phyloP scores from a whole-genome alignment of 2,113 vertebrate genomes.

The pig (Sus scrofa) region DNA sequence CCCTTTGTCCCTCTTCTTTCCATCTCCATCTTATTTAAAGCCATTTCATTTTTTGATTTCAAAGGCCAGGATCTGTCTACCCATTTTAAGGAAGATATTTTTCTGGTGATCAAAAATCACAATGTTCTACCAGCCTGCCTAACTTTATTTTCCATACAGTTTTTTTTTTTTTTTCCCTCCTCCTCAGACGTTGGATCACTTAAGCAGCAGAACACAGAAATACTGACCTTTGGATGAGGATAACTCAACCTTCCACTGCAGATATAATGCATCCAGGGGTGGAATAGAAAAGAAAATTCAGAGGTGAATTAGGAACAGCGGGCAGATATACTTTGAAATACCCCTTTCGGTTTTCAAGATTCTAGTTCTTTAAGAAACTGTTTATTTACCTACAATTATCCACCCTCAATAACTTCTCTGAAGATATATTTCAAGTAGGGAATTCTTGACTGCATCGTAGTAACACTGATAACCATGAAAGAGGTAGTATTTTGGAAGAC shows the following conservation, averaged over 20 bases:
- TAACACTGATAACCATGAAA: background rate
- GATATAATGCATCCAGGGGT: background rate
- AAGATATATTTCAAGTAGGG: background rate
- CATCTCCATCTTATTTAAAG: constrained; percentile 39
- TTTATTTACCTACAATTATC: constrained; percentile 40
- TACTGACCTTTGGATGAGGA: background rate
- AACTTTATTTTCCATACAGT: constrained; percentile 37
- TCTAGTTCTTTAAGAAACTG: constrained; percentile 65
- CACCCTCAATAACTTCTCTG: background rate
- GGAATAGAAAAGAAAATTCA: constrained; percentile 40
- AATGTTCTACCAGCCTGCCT: constrained; percentile 40
- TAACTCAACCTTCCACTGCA: constrained; percentile 48
- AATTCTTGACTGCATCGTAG: background rate
- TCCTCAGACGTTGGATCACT: background rate
- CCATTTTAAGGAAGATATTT: constrained; percentile 68
- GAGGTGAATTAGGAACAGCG: constrained; percentile 10
- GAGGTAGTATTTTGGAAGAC: background rate
- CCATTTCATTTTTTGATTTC: constrained; percentile 66
- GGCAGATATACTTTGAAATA: constrained; percentile 4
- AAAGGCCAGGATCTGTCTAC: constrained; percentile 57
- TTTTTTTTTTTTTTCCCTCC: background rate
- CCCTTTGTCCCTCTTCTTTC: background rate
- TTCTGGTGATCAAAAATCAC: constrained; percentile 32
- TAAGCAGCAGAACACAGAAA: background rate
- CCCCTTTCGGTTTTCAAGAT: constrained; percentile 35